A percentile compares a stretch with the other conserved stretches of the same genome.
Conservation (phyloP, 2,888 invertebrate species). For the Linyphia triangularis region DNA sequence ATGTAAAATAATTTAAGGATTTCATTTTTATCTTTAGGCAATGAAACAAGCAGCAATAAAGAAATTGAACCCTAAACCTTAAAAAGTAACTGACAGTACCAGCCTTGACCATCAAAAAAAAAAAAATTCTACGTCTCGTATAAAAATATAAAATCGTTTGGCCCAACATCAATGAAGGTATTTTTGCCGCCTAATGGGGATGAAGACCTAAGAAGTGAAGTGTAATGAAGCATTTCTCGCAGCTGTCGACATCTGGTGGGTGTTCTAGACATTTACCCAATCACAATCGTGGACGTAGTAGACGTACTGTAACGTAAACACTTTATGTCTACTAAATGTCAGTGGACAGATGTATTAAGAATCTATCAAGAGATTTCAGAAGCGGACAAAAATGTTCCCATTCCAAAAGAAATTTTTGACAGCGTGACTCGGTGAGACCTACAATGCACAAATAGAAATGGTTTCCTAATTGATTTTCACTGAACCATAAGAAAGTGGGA, state of each 20-base stretch:
- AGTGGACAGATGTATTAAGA: constrained; percentile 15
- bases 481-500: background rate
- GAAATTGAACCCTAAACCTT: background rate
- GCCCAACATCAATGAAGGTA: background rate
- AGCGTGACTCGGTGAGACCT: background rate
- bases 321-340: constrained; percentile 16
- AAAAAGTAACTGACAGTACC: background rate
- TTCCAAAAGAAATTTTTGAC: background rate
- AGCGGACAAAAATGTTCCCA: background rate
- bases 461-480: background rate
- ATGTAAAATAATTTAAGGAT: no score
- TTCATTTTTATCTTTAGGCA: no score
- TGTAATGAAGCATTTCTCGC: constrained; percentile 54
- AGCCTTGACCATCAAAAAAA: background rate
- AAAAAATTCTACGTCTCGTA: background rate
- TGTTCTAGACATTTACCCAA: constrained; percentile 34
- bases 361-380: constrained; percentile 16
- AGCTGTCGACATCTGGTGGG: constrained; percentile 44
- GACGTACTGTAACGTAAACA: background rate
- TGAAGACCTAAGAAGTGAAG: constrained; percentile 52
- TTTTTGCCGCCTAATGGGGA: constrained; percentile 30
- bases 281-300: constrained; percentile 14
- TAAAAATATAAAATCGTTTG: background rate
- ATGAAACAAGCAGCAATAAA: no score
- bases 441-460: background rate